Evolutionary conservation across 2,888 invertebrate species (phyloP), one percentile per base, ranked within the genome.

Genomic region (Tiliacea citrago): DNA sequence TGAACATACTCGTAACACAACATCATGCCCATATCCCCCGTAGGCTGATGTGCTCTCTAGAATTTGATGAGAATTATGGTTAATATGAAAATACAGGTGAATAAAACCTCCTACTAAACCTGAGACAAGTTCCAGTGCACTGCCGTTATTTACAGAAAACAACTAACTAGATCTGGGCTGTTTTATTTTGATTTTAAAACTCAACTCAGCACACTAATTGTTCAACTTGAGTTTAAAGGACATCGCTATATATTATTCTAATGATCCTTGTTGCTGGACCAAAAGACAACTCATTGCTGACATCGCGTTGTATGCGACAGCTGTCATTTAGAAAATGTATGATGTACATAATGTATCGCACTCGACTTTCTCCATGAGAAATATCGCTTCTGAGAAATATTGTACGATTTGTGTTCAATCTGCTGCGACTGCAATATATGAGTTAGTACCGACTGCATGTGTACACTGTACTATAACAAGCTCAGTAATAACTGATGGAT

Each of bases 321-420:
- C 57, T 45, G 58, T 53, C 57, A 51, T n/a, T 47, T 47, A 66
- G 57, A 80, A 24, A 66, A 55, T 60, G 45, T 45, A 53, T 55
- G 21, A 53, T 55, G 21, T 42, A 49, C 21, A 24, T n/a, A 55
- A 51, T n/a, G 65, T 47, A 60, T 53, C 39, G n/a, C 49, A 13
- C 47, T 29, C 24, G 47, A 77, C 77, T 81, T 77, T 73, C 81
- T 66, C 63, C 35, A 1, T 71, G 55, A 73, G 53, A 69, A 66
- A 72, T 49, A 68, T 68, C 35, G 12, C 35, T 69, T 69, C 73
- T 58, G 45, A 62, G 65, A 69, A 82, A 49, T 49, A n/a, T 45
- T 39, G n/a, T 61, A 7, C 55, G 45, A 47, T 29, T 29, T 67
- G 42, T 45, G 76, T 55, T 49, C 63, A 21, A 60, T 55, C 12